Percentiles rank a stretch among this genome's conserved stretches.
Conservation (phyloP, 2,888 invertebrate genomes). For the Megamerina dolium region DNA sequence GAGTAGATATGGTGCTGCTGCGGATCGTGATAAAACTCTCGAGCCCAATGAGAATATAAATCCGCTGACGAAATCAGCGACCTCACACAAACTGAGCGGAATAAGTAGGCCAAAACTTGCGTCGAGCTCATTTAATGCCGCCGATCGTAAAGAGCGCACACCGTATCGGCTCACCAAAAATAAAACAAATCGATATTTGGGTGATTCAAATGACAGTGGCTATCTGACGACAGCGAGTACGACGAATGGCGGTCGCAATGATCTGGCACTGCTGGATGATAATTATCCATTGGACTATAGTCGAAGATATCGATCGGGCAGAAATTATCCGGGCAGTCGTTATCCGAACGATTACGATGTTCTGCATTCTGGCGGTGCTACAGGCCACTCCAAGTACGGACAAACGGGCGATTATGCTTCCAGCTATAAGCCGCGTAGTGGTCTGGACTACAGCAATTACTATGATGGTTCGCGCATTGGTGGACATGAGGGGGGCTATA, state of each 20-base stretch:
- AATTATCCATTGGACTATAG: slow-evolving; percentile 40
- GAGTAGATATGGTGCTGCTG: slow-evolving; percentile 49
- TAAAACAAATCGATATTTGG: slow-evolving; percentile 39
- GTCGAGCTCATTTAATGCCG: slow-evolving; percentile 54
- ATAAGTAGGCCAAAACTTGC: slow-evolving; percentile 53
- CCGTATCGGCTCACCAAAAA: slow-evolving; percentile 41
- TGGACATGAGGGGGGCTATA: slow-evolving; percentile 34
- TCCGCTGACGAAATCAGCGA: slow-evolving; percentile 63
- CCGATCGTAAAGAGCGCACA: slow-evolving; percentile 49
- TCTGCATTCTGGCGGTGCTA: slow-evolving; percentile 33
- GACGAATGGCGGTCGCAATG: slow-evolving; percentile 26
- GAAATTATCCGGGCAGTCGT: slow-evolving; percentile 28
- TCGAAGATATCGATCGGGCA: slow-evolving; percentile 23
- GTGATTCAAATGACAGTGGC: slow-evolving; percentile 41
- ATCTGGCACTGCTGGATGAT: slow-evolving; percentile 33
- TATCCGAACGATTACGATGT: slow-evolving; percentile 43
- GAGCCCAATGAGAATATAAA: slow-evolving; percentile 55
- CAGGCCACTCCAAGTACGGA: slow-evolving; percentile 32
- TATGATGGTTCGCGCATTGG: slow-evolving; percentile 32
- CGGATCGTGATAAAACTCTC: slow-evolving; percentile 62
- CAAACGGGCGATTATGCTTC: slow-evolving; percentile 28
- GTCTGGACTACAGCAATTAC: slow-evolving; percentile 26
- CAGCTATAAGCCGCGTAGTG: slow-evolving; percentile 28
- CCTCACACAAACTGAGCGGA: slow-evolving; percentile 66
- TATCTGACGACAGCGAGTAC: slow-evolving; percentile 35